Evolutionary conservation across 2,888 invertebrate species (phyloP), one percentile per base, ranked within the genome.

Genomic region (Leistus spinibarbis): DNA sequence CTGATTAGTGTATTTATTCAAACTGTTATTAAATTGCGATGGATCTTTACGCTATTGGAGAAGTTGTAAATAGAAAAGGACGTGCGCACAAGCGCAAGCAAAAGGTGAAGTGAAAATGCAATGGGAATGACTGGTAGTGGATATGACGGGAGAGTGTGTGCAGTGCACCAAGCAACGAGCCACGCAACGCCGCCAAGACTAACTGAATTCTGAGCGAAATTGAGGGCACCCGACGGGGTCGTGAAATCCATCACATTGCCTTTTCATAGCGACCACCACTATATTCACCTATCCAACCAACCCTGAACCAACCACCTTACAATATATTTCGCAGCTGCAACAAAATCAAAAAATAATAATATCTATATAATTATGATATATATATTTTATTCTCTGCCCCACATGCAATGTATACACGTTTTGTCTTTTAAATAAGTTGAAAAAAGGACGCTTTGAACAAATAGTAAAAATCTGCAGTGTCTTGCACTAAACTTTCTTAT

Each of bases 231-330:
- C 84, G 79, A 81, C 76, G 84, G 84, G 81, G 82, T 83, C 83
- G 81, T 84, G 82, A 84, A 84, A 84, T 84, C 83, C 83, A 84
- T 84, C 84, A 84, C 84, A 83, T 83, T 81, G 82, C 80, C 82
- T 82, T 83, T 83, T 83, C 84, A 83, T 83, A 82, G 82, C 81
- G 20, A 19, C 10, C 60, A 10, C 19, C 16, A 56, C 20, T 17
- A 13, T 16, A 17, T 60, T 19, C 60, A 60, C 60, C 57, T 24
- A 3, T 24, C n/a, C n/a, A n/a, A n/a, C n/a, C n/a, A n/a, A n/a
- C n/a, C n/a, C n/a, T n/a, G n/a, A 24, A 7, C 24, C 24, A 24
- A 7, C 24, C 24, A 24, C 24, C 40, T 40, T 40, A 40, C 40
- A 5, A n/a, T n/a, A n/a, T n/a, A 40, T 40, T 40, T 40, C 5